Conservation (phyloP, 2,888 invertebrate genomes). For the Troides aeacus region DNA sequence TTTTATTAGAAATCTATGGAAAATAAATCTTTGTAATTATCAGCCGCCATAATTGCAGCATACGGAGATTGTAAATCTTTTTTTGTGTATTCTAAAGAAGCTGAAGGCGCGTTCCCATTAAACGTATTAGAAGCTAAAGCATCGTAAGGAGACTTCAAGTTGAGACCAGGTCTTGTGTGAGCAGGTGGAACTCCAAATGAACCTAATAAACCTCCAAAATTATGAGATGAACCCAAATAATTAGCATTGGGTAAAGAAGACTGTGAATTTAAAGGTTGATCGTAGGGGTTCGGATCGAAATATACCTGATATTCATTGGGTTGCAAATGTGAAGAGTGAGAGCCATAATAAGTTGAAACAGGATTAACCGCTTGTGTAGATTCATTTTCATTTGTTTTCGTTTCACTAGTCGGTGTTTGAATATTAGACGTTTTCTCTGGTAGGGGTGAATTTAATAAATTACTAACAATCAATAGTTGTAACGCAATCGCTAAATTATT, state of each 20-base stretch:
- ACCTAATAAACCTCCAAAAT: slow-evolving; percentile 25
- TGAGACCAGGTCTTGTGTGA: slow-evolving; percentile 32
- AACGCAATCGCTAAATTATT: slow-evolving; percentile 68
- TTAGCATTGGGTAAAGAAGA: slow-evolving; percentile 40
- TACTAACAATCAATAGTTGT: slow-evolving; percentile 61
- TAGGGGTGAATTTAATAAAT: slow-evolving; percentile 52
- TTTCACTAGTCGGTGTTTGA: slow-evolving; percentile 7
- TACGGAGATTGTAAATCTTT: slow-evolving; percentile 58
- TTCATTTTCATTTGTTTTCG: slow-evolving; percentile 13
- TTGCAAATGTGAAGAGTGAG: slow-evolving; percentile 11
- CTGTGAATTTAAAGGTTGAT: slow-evolving; percentile 37
- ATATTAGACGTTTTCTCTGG: slow-evolving; percentile 30
- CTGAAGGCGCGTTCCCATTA: slow-evolving; percentile 24
- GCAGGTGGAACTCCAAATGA: slow-evolving; percentile 31
- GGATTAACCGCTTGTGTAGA: slow-evolving; percentile 22
- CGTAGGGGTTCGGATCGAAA: slow-evolving; percentile 29
- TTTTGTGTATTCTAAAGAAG: slow-evolving; percentile 36
- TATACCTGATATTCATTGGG: slow-evolving; percentile 26
- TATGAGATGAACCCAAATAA: slow-evolving; percentile 41
- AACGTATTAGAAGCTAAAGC: slow-evolving; percentile 32
- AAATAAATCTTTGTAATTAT: slow-evolving; percentile 47
- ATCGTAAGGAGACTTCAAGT: slow-evolving; percentile 42
- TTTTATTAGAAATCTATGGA: slow-evolving; percentile 38
- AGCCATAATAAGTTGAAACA: not conserved
- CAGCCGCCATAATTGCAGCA: slow-evolving; percentile 46